A percentile compares a stretch with the other conserved stretches of the same genome.
These are phyloP conservation scores for Syrista parreyssii DNA, from an alignment of 2,888 invertebrate species.

Conservation along the genomic window DNA sequence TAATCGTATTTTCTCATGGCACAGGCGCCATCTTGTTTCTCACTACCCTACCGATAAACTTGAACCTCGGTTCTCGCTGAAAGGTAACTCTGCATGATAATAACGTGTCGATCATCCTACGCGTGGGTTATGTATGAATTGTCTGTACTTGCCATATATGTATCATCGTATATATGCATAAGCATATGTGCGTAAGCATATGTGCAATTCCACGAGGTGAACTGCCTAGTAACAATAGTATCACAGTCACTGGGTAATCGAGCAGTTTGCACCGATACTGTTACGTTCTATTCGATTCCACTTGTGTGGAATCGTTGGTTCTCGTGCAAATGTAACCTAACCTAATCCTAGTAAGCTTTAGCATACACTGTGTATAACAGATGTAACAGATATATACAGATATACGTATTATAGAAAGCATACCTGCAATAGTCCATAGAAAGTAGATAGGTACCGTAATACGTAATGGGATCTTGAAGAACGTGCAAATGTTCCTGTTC, in stretches of 20 bases:
- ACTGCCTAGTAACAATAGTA: constrained; percentile 8
- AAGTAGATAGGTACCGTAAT: background rate
- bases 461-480: background rate
- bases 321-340: background rate
- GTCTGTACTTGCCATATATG: background rate
- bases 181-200: too few species aligned
- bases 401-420: background rate
- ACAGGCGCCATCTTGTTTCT: background rate
- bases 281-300: background rate
- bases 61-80: background rate
- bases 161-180: background rate
- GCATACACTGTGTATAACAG: background rate
- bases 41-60: background rate
- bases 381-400: background rate
- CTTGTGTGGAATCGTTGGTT: constrained; percentile 11
- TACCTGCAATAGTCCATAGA: background rate
- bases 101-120: background rate
- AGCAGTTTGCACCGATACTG: background rate
- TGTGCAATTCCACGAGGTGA: background rate
- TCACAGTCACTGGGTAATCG: constrained; percentile 5
- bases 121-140: background rate
- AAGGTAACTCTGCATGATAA: background rate
- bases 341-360: background rate
- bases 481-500: background rate
- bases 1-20: background rate